A percentile compares a stretch with the other conserved stretches of the same genome.
Evolutionary conservation across 2,888 invertebrate species (phyloP).

Genomic region (Calliopum simillimum): DNA sequence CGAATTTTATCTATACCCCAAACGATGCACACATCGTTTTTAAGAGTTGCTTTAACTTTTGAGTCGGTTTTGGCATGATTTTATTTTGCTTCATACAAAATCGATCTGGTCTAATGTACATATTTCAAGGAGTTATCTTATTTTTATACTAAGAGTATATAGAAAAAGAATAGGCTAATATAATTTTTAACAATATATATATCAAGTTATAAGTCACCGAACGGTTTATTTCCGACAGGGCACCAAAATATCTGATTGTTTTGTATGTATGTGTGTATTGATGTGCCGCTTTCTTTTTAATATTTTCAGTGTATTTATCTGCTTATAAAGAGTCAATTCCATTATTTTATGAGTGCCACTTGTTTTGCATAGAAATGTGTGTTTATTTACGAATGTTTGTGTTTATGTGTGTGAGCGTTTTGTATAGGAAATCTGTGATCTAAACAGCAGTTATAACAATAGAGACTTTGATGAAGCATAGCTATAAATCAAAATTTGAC

Average conservation of each 20-base stretch:
- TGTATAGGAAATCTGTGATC: background rate
- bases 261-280: background rate
- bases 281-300: constrained; percentile 6
- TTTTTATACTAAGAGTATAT: too few species aligned
- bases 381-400: background rate
- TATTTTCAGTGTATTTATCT: constrained; percentile 24
- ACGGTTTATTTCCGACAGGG: background rate
- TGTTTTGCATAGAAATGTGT: constrained; percentile 31
- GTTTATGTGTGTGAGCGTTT: constrained; percentile 2
- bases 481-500: constrained; percentile 19
- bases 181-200: too few species aligned
- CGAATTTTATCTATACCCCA: too few species aligned
- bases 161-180: too few species aligned
- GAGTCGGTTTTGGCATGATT: too few species aligned
- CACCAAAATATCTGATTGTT: background rate
- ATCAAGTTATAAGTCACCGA: too few species aligned
- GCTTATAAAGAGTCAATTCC: constrained; percentile 35
- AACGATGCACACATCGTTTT: too few species aligned
- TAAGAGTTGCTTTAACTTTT: too few species aligned
- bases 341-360: constrained; percentile 36
- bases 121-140: too few species aligned
- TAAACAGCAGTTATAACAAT: constrained; percentile 4
- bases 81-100: too few species aligned
- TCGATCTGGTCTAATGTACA: too few species aligned
- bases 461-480: constrained; percentile 16